Evolutionary conservation across 2,113 vertebrate genomes (phyloP).

Genomic region (Aptenodytes patagonicus): DNA sequence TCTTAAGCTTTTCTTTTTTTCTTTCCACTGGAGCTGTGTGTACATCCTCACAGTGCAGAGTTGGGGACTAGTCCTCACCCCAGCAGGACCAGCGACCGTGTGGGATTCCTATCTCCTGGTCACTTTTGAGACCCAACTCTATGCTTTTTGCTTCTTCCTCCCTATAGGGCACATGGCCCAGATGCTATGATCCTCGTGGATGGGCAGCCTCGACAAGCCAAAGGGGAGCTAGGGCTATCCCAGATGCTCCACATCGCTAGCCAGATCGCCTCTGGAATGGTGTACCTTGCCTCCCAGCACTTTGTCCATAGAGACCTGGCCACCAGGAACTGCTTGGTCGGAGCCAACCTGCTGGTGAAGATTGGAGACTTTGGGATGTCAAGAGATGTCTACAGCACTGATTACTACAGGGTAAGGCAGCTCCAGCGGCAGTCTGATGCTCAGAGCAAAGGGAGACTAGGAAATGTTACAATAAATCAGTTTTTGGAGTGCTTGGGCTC

Average conservation of each 20-base stretch:
- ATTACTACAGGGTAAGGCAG: conserved; percentile 96
- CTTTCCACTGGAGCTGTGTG: neutral
- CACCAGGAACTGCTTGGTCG: conserved; percentile 97
- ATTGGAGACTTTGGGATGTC: conserved; percentile 99
- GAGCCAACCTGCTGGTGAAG: conserved; percentile 94
- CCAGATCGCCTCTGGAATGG: conserved; percentile 97
- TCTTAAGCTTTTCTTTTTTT: neutral
- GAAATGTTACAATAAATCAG: neutral
- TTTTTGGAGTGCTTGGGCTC: neutral
- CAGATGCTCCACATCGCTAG: conserved; percentile 97
- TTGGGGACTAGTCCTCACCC: neutral
- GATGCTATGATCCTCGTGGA: conserved; percentile 97
- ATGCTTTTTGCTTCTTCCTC: neutral
- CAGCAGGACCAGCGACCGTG: neutral
- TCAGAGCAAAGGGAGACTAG: conserved; percentile 13
- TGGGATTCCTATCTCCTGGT: neutral
- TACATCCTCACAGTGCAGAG: neutral
- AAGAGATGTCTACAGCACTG: conserved; percentile 97
- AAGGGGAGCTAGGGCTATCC: conserved; percentile 92
- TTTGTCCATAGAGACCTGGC: conserved; percentile 98
- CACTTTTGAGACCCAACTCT: neutral
- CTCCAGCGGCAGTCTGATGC: neutral
- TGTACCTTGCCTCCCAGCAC: conserved; percentile 96
- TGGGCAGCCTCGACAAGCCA: conserved; percentile 92
- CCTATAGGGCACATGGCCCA: conserved; percentile 91